phyloP scores from a whole-genome alignment of 2,797 vertebrate genomes.

The Amniataba percoides region DNA sequence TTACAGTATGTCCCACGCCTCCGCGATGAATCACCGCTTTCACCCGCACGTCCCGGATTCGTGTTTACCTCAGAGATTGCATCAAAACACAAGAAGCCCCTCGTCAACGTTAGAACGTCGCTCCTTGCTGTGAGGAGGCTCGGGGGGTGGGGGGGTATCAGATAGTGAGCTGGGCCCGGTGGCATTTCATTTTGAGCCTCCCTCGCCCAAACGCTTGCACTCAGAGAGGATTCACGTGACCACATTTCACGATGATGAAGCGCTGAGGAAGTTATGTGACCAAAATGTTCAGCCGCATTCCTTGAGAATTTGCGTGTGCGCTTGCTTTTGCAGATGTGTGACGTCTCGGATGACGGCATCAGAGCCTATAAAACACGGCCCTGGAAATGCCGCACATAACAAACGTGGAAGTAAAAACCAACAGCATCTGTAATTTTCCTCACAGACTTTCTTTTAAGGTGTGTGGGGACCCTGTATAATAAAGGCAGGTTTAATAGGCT shows the following conservation, averaged over 20 bases:
- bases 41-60: background rate
- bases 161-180: conserved; percentile 33
- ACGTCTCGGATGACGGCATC: conserved; percentile 17
- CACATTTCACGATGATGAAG: conserved; percentile 34
- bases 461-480: conserved; percentile 67
- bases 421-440: conserved; percentile 52
- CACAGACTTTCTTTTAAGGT: conserved; percentile 62
- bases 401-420: conserved; percentile 65
- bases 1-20: conserved; percentile 48
- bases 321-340: conserved; percentile 18
- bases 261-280: background rate
- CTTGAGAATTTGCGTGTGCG: conserved; percentile 9
- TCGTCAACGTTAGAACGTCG: conserved; percentile 15
- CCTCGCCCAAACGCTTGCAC: conserved; percentile 16
- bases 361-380: conserved; percentile 30
- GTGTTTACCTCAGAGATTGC: conserved; percentile 64
- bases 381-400: conserved; percentile 40
- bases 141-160: conserved; percentile 31
- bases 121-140: conserved; percentile 25
- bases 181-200: conserved; percentile 39
- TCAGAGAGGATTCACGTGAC: conserved; percentile 23
- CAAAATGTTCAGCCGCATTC: conserved; percentile 1
- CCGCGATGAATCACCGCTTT: conserved; percentile 47
- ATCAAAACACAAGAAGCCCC: conserved; percentile 43
- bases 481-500: conserved; percentile 77